Conservation (phyloP, 2,888 invertebrate species). For the Chymomyza caudatula region DNA sequence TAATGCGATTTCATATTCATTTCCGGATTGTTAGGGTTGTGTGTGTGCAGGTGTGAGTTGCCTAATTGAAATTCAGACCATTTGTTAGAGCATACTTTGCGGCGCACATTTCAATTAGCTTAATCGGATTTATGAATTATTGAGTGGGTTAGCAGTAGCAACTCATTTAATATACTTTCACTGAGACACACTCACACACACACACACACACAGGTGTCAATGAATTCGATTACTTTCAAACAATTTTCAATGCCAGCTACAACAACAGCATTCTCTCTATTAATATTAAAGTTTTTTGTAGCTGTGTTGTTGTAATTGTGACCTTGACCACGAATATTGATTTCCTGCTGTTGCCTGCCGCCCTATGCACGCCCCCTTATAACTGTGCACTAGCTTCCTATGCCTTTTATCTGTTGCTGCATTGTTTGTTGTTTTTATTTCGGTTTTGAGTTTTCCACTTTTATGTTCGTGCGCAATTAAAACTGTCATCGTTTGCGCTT, state of each 20-base stretch:
- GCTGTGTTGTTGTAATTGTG: slow-evolving; percentile 31
- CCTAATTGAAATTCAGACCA: slow-evolving; percentile 1
- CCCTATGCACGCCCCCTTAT: slow-evolving; percentile 10
- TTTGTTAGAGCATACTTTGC: slow-evolving; percentile 30
- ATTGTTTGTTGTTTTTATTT: not conserved
- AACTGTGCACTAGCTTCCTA: slow-evolving; percentile 55
- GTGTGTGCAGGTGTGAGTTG: not conserved
- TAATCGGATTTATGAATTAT: slow-evolving; percentile 16
- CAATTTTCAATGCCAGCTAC: slow-evolving; percentile 32
- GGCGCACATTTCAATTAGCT: slow-evolving; percentile 22
- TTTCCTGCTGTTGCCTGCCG: slow-evolving; percentile 65
- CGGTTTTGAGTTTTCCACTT: not conserved
- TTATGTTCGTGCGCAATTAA: slow-evolving; percentile 21
- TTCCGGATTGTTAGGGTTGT: not conserved
- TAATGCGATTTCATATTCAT: slow-evolving; percentile 8
- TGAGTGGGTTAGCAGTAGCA: not conserved
- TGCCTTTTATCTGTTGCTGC: slow-evolving; percentile 39
- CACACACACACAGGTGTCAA: slow-evolving; percentile 54
- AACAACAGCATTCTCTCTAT: not conserved
- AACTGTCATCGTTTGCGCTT: not conserved
- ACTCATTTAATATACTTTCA: not conserved
- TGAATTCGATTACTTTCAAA: slow-evolving; percentile 49
- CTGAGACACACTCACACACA: not conserved
- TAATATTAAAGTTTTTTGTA: slow-evolving; percentile 5
- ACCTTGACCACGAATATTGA: slow-evolving; percentile 77